Conservation (phyloP, 2,113 vertebrate species). For the Myotis davidii region DNA sequence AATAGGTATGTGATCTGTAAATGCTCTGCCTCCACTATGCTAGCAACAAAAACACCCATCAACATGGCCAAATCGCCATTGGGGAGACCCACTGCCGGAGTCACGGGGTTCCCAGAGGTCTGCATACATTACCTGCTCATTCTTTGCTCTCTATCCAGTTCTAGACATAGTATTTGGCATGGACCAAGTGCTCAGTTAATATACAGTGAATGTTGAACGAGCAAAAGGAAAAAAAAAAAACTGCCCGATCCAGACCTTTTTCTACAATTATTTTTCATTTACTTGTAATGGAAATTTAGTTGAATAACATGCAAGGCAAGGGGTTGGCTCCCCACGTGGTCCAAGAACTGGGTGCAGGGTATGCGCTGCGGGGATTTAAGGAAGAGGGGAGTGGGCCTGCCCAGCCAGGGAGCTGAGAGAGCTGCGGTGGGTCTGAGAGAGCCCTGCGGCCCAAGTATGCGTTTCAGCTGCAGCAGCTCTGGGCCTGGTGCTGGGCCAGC, state of each 20-base stretch:
- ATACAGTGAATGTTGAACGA: background rate
- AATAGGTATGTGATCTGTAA: background rate
- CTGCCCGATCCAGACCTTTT: background rate
- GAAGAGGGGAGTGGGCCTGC: rapidly evolving
- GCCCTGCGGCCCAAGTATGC: rapidly evolving
- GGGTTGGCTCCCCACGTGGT: rapidly evolving
- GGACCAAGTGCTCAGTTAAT: background rate
- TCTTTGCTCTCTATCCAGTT: background rate
- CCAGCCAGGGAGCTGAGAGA: background rate
- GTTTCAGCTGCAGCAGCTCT: background rate
- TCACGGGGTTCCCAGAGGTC: background rate
- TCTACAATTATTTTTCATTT: background rate
- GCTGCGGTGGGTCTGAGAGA: rapidly evolving
- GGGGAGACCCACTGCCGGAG: background rate
- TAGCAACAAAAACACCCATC: background rate
- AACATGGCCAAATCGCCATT: background rate
- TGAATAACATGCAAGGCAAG: background rate
- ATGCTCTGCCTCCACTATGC: background rate
- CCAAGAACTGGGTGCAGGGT: too few species aligned
- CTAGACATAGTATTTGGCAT: background rate
- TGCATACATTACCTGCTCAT: background rate
- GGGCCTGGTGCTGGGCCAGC: background rate
- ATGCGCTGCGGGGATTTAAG: background rate
- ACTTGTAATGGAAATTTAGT: background rate
- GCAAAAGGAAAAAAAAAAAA: background rate